These are phyloP conservation scores for Cyphomyrus plagiostoma DNA, from an alignment of 2,113 vertebrate genomes.

Conservation along the genomic window DNA sequence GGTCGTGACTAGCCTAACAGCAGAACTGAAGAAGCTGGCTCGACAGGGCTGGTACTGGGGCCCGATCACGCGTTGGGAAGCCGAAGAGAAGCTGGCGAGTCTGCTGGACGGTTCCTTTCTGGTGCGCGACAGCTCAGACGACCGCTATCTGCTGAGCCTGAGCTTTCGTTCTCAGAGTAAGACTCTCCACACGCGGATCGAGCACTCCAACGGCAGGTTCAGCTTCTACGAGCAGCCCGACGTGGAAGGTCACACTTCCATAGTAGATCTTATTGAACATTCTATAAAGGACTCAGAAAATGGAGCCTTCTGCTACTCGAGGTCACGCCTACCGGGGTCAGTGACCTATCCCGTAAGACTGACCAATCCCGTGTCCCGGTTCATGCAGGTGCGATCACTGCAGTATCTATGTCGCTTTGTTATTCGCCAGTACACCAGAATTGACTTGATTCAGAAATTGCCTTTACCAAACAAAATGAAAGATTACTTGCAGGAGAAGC, in stretches of 20 bases:
- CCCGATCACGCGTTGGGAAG: slow-evolving; percentile 80
- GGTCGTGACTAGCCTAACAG: slow-evolving; percentile 79
- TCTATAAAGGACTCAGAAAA: slow-evolving; percentile 93
- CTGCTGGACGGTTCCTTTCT: slow-evolving; percentile 77
- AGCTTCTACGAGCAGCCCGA: slow-evolving; percentile 39
- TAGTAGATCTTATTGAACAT: slow-evolving; percentile 89
- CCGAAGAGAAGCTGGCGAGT: slow-evolving; percentile 72
- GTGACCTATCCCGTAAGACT: slow-evolving; percentile 64
- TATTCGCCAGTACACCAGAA: slow-evolving; percentile 85
- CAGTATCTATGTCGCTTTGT: slow-evolving; percentile 94
- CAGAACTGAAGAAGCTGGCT: slow-evolving; percentile 81
- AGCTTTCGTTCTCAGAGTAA: slow-evolving; percentile 62
- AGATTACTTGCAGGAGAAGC: slow-evolving; percentile 88
- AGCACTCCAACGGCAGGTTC: slow-evolving; percentile 55
- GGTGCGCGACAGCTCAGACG: slow-evolving; percentile 81
- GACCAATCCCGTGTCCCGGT: slow-evolving; percentile 83
- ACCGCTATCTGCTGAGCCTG: slow-evolving; percentile 80
- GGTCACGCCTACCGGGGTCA: slow-evolving; percentile 78
- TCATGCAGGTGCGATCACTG: slow-evolving; percentile 87
- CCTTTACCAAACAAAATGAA: slow-evolving; percentile 92
- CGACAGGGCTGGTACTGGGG: slow-evolving; percentile 90
- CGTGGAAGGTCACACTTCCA: slow-evolving; percentile 86
- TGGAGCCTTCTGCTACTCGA: slow-evolving; percentile 87
- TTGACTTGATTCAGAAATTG: slow-evolving; percentile 94
- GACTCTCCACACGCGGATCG: slow-evolving; percentile 57